phyloP scores from a whole-genome alignment of 2,113 vertebrate genomes.

The Callaeas wilsoni region DNA sequence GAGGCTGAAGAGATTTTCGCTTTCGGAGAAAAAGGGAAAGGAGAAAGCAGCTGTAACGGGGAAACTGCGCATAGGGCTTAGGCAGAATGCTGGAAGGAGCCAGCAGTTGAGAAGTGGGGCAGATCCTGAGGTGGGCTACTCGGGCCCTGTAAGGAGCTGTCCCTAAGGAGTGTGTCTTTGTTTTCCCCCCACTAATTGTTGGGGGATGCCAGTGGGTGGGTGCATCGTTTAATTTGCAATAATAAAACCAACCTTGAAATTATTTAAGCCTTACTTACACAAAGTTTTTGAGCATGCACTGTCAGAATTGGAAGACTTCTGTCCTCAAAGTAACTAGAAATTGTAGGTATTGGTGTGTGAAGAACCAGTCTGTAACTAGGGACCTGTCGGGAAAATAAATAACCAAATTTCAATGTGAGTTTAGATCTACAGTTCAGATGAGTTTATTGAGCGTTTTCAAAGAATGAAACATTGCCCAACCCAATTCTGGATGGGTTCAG shows the following conservation, averaged over 20 bases:
- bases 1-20: not conserved
- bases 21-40: not conserved
- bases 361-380: not conserved
- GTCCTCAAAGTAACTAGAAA: not conserved
- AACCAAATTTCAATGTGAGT: not conserved
- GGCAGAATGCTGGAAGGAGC: not conserved
- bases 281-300: not conserved
- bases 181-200: rapidly evolving
- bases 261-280: not conserved
- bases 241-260: not conserved
- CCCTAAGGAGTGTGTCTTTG: not conserved
- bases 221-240: not conserved
- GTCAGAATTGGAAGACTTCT: not conserved
- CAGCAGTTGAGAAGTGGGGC: not conserved
- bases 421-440: not conserved
- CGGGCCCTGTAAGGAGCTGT: no score
- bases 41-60: not conserved
- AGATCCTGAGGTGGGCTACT: not conserved
- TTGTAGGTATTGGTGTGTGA: not conserved
- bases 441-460: not conserved
- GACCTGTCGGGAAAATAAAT: not conserved
- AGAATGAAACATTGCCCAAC: not conserved
- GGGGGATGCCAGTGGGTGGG: no score
- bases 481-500: not conserved
- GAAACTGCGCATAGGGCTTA: rapidly evolving